phyloP scores from a whole-genome alignment of 2,888 invertebrate genomes.

The Cephus nigrinus region DNA sequence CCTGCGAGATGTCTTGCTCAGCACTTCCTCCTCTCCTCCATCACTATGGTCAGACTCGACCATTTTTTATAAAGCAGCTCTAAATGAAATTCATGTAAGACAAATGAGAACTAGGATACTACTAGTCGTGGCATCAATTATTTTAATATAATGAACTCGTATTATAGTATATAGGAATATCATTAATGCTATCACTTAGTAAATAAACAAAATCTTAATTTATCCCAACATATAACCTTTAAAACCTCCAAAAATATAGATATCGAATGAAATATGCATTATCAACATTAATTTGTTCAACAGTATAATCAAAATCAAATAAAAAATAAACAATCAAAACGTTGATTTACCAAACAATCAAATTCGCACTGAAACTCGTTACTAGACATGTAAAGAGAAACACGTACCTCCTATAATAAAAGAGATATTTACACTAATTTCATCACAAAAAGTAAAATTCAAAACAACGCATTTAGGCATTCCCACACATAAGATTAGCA shows the following conservation, averaged over 20 bases:
- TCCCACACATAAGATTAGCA: background rate
- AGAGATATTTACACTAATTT: background rate
- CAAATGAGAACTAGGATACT: background rate
- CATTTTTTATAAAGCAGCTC: slow-evolving; percentile 35
- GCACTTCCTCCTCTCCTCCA: slow-evolving; percentile 25
- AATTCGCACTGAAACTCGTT: background rate
- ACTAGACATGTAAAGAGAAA: background rate
- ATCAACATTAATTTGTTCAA: background rate
- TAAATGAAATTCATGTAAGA: background rate
- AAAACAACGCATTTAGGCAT: background rate
- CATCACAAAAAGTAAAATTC: background rate
- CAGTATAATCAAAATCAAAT: background rate
- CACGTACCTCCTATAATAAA: background rate
- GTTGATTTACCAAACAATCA: background rate
- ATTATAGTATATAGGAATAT: background rate
- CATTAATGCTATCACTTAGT: background rate
- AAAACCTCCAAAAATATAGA: background rate
- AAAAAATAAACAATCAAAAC: background rate
- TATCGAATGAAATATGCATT: too few species aligned
- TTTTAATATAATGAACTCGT: background rate
- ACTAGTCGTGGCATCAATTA: background rate
- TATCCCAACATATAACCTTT: background rate
- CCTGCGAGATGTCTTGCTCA: slow-evolving; percentile 7
- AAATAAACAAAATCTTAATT: background rate
- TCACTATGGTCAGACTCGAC: slow-evolving; percentile 48